phyloP scores from a whole-genome alignment of 1,140 invertebrate genomes.

The Bombus picipes region DNA sequence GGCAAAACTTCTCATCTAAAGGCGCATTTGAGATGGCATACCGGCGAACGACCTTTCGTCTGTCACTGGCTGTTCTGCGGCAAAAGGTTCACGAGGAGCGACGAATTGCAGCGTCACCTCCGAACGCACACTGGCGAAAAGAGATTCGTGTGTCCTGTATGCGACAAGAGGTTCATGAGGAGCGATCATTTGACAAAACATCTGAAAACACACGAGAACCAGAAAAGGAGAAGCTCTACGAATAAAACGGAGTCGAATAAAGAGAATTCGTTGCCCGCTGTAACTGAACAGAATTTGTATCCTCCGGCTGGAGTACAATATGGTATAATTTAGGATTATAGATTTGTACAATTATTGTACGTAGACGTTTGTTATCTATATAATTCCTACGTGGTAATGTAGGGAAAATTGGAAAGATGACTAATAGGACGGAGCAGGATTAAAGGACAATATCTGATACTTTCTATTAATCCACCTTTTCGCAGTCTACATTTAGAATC shows the following conservation, averaged over 20 bases:
- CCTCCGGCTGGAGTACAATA: conserved; percentile 3
- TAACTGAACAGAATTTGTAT: background rate
- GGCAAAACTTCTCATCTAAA: conserved; percentile 96
- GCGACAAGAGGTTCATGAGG: conserved; percentile 91
- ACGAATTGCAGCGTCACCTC: conserved; percentile 92
- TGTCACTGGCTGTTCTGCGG: conserved; percentile 93
- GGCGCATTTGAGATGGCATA: conserved; percentile 93
- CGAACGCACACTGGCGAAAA: conserved; percentile 93
- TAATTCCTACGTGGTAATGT: too few relatives aligned
- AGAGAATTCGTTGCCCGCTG: conserved; percentile 63
- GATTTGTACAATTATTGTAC: background rate
- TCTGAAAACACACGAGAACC: conserved; percentile 89
- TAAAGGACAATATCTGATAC: too few relatives aligned
- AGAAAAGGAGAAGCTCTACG: conserved; percentile 76
- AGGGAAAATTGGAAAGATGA: background rate
- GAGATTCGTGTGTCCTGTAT: conserved; percentile 88
- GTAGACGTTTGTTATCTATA: too few relatives aligned
- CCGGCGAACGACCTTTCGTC: conserved; percentile 88
- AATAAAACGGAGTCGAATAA: conserved; percentile 70
- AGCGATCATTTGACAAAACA: conserved; percentile 94
- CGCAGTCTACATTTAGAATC: too few relatives aligned
- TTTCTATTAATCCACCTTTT: too few relatives aligned
- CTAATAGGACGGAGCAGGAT: too few relatives aligned
- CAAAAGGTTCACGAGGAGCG: conserved; percentile 94
- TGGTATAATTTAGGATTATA: background rate